These are phyloP conservation scores for Balearica regulorum DNA, from an alignment of 2,797 vertebrate species.

Conservation along the genomic window DNA sequence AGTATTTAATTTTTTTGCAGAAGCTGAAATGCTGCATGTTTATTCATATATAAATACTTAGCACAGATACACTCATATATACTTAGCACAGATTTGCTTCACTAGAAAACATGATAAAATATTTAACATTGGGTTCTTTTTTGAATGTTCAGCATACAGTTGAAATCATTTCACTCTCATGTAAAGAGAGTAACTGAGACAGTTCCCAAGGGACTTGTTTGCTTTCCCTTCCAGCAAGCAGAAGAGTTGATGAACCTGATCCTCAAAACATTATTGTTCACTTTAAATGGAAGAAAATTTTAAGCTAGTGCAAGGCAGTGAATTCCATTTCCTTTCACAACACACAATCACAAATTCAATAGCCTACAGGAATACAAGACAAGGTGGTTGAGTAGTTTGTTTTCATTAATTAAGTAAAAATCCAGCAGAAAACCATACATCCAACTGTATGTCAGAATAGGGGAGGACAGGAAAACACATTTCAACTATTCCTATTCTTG, in stretches of 20 bases:
- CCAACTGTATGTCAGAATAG: background rate
- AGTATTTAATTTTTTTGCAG: background rate
- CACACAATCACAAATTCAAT: background rate
- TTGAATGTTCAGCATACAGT: background rate
- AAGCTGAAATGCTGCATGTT: background rate
- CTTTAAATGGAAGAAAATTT: background rate
- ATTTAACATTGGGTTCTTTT: constrained; percentile 10
- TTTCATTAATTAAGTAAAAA: background rate
- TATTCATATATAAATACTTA: background rate
- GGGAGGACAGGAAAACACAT: background rate
- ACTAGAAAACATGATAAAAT: background rate
- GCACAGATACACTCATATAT: too few relatives aligned
- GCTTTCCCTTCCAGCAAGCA: background rate
- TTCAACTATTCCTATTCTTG: background rate
- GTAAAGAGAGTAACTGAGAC: background rate
- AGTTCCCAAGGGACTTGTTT: background rate
- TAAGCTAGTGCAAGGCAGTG: background rate
- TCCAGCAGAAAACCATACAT: background rate
- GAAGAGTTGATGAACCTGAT: background rate
- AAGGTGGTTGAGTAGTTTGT: background rate
- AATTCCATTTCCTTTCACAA: background rate
- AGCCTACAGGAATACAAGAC: background rate
- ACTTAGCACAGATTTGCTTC: background rate
- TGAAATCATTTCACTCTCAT: background rate
- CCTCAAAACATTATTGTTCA: background rate